These are phyloP conservation scores for Pachliopta kotzebuea DNA, from an alignment of 2,888 invertebrate genomes.

Conservation along the genomic window DNA sequence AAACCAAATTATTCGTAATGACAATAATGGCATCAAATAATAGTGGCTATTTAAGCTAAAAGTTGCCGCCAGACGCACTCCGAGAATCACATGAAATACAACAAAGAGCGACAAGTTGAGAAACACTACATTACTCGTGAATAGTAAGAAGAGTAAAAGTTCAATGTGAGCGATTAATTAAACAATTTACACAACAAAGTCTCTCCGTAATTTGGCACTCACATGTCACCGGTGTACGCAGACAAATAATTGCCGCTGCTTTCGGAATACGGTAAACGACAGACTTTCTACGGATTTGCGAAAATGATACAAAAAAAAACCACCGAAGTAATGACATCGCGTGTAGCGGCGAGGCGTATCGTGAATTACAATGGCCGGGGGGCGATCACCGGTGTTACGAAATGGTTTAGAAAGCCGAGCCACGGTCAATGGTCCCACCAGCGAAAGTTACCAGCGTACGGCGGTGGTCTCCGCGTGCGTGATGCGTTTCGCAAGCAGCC, in stretches of 20 bases:
- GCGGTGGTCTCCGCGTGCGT: slow-evolving; percentile 55
- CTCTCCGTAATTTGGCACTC: neutral
- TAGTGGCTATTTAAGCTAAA: neutral
- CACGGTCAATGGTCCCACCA: slow-evolving; percentile 75
- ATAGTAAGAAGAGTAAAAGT: neutral
- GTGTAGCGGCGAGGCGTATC: slow-evolving; percentile 64
- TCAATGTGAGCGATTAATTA: neutral
- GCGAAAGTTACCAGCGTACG: slow-evolving; percentile 64
- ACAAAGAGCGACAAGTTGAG: neutral
- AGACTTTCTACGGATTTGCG: slow-evolving; percentile 69
- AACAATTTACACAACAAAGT: neutral
- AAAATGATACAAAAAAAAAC: slow-evolving; percentile 59
- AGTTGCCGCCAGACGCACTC: neutral
- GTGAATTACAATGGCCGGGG: slow-evolving; percentile 70
- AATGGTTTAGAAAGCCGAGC: slow-evolving; percentile 75
- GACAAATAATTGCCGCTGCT: slow-evolving; percentile 2
- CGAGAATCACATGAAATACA: neutral
- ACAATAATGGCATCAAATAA: neutral
- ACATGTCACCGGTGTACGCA: neutral
- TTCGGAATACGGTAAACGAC: slow-evolving; percentile 13
- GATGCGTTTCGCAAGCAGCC: slow-evolving; percentile 37
- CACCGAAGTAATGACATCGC: slow-evolving; percentile 60
- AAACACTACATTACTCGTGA: neutral
- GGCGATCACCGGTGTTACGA: slow-evolving; percentile 73
- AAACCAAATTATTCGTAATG: slow-evolving; percentile 12